Evolutionary conservation across 1,140 invertebrate genomes (phyloP).

Genomic region (Dinoponera quadriceps): DNA sequence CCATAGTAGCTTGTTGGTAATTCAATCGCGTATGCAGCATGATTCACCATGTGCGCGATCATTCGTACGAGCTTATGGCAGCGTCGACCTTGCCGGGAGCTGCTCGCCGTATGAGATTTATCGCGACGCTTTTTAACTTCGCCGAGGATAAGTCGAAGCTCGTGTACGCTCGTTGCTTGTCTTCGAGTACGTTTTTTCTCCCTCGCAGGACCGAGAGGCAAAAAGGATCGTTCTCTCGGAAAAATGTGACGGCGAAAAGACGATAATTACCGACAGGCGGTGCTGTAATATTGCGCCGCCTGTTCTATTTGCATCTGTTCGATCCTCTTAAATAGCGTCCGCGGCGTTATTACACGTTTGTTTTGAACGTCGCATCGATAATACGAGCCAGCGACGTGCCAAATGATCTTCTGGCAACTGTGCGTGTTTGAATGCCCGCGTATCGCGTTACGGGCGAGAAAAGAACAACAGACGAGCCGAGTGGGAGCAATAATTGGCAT

Average conservation of each 20-base stretch:
- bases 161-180: too few species aligned
- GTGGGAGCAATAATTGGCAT: slow-evolving; percentile 32
- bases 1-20: slow-evolving; percentile 51
- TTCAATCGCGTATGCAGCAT: slow-evolving; percentile 47
- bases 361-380: slow-evolving; percentile 9
- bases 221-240: too few species aligned
- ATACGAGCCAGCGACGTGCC: slow-evolving; percentile 7
- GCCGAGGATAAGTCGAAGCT: neutral
- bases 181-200: too few species aligned
- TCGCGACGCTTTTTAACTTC: slow-evolving; percentile 6
- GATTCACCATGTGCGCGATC: slow-evolving; percentile 62
- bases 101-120: slow-evolving; percentile 26
- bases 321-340: neutral
- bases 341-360: slow-evolving; percentile 1
- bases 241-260: neutral
- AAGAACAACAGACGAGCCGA: neutral
- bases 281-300: neutral
- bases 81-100: slow-evolving; percentile 51
- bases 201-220: too few species aligned
- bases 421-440: neutral
- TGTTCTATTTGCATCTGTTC: neutral
- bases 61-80: slow-evolving; percentile 41
- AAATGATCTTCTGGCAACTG: slow-evolving; percentile 35
- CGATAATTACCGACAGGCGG: neutral
- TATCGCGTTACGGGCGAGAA: slow-evolving; percentile 13